These are phyloP conservation scores for Synanthedon formicaeformis DNA, from an alignment of 2,888 invertebrate species.

Conservation along the genomic window DNA sequence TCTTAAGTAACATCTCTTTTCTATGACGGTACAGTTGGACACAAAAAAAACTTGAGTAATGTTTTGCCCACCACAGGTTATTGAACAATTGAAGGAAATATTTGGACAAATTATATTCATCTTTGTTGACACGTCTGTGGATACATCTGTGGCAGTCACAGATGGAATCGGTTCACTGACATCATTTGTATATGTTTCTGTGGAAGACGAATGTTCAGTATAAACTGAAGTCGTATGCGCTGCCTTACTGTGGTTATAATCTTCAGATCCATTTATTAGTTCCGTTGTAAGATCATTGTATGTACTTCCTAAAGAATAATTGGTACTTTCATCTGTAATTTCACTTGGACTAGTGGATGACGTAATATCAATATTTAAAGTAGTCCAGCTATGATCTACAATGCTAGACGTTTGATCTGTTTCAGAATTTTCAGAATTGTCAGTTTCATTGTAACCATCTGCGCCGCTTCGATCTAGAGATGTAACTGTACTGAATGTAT, in stretches of 20 bases:
- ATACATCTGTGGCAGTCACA: not conserved
- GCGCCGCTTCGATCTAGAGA: not conserved
- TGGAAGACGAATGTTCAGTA: not conserved
- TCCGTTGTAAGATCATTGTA: not conserved
- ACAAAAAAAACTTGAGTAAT: slow-evolving; percentile 49
- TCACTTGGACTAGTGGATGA: not conserved
- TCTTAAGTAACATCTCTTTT: slow-evolving; percentile 36
- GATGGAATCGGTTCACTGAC: slow-evolving; percentile 2
- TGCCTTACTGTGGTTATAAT: not conserved
- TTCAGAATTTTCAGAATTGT: no score
- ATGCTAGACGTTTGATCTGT: no score
- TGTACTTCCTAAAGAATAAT: not conserved
- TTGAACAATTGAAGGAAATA: slow-evolving; percentile 39
- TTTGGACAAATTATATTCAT: slow-evolving; percentile 5
- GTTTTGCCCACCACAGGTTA: slow-evolving; percentile 34
- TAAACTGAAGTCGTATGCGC: not conserved
- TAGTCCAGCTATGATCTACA: no score
- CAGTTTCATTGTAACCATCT: not conserved
- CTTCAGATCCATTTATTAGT: not conserved
- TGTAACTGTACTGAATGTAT: slow-evolving; percentile 6
- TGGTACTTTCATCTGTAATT: not conserved
- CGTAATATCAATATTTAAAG: not conserved
- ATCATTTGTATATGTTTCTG: slow-evolving; percentile 4
- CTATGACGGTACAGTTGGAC: slow-evolving; percentile 35
- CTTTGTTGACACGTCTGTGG: not conserved